Evolutionary conservation across 2,888 invertebrate genomes (phyloP).

Genomic region (Beris chalybata): DNA sequence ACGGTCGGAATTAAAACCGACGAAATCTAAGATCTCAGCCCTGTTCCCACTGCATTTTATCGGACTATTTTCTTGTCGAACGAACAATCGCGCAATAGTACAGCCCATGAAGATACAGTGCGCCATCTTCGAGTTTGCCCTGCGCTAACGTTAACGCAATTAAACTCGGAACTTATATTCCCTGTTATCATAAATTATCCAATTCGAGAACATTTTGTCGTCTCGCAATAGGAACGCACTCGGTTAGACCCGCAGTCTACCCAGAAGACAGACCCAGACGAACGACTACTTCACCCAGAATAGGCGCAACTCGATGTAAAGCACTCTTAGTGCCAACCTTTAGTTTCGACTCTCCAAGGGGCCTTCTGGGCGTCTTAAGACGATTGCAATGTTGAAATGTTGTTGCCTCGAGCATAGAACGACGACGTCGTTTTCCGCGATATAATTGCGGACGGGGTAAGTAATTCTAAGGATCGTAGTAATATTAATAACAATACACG

Average conservation of each 20-base stretch:
- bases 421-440: neutral
- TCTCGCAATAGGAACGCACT: conserved; percentile 28
- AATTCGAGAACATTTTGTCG: conserved; percentile 44
- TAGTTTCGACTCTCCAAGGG: too few relatives aligned
- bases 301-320: too few relatives aligned
- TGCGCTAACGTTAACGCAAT: conserved; percentile 40
- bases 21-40: conserved; percentile 17
- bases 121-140: conserved; percentile 11
- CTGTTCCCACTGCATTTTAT: conserved; percentile 28
- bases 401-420: too few relatives aligned
- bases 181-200: conserved; percentile 43
- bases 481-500: conserved; percentile 36
- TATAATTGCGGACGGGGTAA: conserved; percentile 30
- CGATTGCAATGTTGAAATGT: too few relatives aligned
- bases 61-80: conserved; percentile 9
- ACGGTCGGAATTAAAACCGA: conserved; percentile 1
- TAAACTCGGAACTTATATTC: conserved; percentile 42
- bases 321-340: too few relatives aligned
- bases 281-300: too few relatives aligned
- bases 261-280: too few relatives aligned
- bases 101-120: conserved; percentile 4
- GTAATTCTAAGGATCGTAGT: conserved; percentile 29
- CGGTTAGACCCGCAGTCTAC: neutral
- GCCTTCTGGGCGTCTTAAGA: too few relatives aligned
- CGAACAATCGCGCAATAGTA: neutral